These are phyloP conservation scores for Anoura caudifer DNA, from an alignment of 2,113 vertebrate genomes.

Conservation along the genomic window DNA sequence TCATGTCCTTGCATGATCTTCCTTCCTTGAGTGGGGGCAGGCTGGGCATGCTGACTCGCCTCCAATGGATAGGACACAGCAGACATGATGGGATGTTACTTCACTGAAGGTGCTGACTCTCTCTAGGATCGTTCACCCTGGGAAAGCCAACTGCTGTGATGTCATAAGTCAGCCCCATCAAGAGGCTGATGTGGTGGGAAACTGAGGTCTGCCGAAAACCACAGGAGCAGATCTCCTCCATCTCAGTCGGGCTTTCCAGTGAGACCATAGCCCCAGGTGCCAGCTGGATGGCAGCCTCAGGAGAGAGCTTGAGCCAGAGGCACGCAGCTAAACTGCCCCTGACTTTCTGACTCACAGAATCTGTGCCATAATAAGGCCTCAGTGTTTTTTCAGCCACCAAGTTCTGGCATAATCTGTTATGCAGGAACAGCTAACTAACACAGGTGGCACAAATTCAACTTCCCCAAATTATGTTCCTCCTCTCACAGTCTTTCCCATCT, in stretches of 20 bases:
- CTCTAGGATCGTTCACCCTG: not conserved
- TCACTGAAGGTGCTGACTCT: not conserved
- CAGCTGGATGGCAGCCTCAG: not conserved
- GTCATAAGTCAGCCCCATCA: not conserved
- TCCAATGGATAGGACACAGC: not conserved
- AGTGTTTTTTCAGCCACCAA: not conserved
- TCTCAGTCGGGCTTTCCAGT: not conserved
- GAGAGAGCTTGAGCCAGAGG: not conserved
- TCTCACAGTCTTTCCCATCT: not conserved
- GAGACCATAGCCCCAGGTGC: not conserved
- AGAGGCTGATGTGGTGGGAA: fast-evolving
- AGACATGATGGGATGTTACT: not conserved
- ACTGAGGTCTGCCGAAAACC: not conserved
- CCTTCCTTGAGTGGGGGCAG: not conserved
- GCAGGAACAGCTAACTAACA: not conserved
- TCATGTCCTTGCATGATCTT: not conserved
- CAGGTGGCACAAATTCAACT: not conserved
- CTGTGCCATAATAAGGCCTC: not conserved
- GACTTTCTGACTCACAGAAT: not conserved
- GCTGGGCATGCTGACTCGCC: not conserved
- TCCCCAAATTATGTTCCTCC: not conserved
- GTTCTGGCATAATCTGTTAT: not conserved
- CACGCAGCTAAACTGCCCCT: not conserved
- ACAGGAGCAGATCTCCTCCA: not conserved
- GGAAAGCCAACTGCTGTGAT: not conserved